Conservation (phyloP, 2,888 invertebrate species). For the Acholoe squamosa region DNA sequence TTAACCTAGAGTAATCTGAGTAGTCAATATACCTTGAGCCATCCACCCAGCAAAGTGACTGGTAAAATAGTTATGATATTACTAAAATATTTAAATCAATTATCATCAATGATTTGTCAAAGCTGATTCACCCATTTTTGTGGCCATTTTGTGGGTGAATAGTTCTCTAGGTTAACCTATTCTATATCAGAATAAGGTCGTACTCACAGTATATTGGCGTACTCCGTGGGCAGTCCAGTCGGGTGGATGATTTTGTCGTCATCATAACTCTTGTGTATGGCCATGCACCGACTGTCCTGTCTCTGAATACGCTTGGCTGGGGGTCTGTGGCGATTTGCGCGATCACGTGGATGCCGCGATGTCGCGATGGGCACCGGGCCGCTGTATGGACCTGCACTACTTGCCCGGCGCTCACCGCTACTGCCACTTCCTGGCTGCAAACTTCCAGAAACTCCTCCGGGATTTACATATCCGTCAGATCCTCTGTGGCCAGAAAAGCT, state of each 20-base stretch:
- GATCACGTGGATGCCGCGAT: conserved; percentile 24
- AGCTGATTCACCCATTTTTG: no score
- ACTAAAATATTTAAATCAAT: no score
- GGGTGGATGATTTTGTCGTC: conserved; percentile 47
- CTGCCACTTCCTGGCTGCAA: neutral
- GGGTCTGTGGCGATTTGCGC: conserved; percentile 17
- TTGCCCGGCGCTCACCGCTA: neutral
- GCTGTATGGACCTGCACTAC: neutral
- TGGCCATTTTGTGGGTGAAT: no score
- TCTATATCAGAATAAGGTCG: neutral
- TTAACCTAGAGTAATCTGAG: no score
- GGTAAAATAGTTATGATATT: no score
- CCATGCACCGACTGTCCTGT: conserved; percentile 54
- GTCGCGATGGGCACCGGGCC: neutral
- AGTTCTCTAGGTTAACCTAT: no score
- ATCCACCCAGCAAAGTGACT: no score
- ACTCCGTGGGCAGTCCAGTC: conserved; percentile 5
- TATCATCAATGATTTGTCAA: no score
- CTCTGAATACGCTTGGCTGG: conserved; percentile 54
- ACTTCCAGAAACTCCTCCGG: neutral
- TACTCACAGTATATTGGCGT: conserved; percentile 35
- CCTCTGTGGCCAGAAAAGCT: neutral
- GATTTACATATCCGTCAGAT: neutral
- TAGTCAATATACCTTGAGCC: no score
- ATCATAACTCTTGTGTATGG: conserved; percentile 54